phyloP scores from a whole-genome alignment of 1,140 invertebrate genomes.

The Mycetomoellerius zeteki region DNA sequence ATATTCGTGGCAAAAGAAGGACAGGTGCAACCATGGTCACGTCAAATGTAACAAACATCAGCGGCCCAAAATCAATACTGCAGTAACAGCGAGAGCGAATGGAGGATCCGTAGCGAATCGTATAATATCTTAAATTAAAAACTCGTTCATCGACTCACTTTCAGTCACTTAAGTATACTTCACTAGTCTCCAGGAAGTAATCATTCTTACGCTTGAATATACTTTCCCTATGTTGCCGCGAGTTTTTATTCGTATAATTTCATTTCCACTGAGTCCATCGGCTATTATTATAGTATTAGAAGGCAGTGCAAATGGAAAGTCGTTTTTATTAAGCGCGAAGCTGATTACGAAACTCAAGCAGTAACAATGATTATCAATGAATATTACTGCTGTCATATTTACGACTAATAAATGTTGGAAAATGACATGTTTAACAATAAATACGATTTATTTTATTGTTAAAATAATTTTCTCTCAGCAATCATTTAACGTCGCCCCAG shows the following conservation, averaged over 20 bases:
- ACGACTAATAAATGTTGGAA: not conserved
- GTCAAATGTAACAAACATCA: not conserved
- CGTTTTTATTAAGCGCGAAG: not conserved
- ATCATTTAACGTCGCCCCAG: not conserved
- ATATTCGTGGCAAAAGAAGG: slow-evolving; percentile 21
- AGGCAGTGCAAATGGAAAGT: not conserved
- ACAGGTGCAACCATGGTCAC: not conserved
- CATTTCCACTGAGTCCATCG: slow-evolving; percentile 24
- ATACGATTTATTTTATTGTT: not conserved
- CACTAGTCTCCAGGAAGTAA: slow-evolving; percentile 39
- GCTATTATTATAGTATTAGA: slow-evolving; percentile 39
- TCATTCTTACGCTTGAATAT: slow-evolving; percentile 51
- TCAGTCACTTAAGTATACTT: slow-evolving; percentile 16
- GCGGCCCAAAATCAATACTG: not conserved
- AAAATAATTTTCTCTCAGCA: not conserved
- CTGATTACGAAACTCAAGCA: slow-evolving; percentile 9
- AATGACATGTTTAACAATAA: not conserved
- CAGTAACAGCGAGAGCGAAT: not conserved
- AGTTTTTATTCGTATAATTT: slow-evolving; percentile 54
- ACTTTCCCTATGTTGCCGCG: slow-evolving; percentile 46
- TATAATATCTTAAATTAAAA: slow-evolving; percentile 47
- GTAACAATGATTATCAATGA: not conserved
- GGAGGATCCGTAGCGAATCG: slow-evolving; percentile 18
- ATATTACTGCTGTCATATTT: not conserved
- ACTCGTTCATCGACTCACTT: slow-evolving; percentile 25